Conservation (phyloP, 2,113 vertebrate genomes). For the Semnopithecus entellus region DNA sequence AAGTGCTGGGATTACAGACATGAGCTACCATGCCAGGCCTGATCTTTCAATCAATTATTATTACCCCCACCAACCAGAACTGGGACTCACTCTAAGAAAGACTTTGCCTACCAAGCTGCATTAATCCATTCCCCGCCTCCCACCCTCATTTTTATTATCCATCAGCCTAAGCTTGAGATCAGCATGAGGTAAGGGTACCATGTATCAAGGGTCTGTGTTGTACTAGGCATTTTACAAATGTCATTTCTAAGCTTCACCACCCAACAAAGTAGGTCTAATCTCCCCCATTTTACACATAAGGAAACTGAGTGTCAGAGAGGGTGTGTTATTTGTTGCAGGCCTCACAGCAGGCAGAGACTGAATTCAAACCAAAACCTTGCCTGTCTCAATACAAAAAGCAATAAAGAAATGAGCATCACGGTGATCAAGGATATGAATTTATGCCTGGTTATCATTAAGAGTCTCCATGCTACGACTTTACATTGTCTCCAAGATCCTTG, state of each 20-base stretch:
- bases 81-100: background rate
- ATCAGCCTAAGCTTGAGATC: background rate
- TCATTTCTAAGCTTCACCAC: background rate
- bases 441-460: background rate
- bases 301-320: constrained; percentile 20
- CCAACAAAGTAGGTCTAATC: background rate
- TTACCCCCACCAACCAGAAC: background rate
- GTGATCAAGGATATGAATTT: background rate
- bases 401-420: background rate
- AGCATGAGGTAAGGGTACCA: background rate
- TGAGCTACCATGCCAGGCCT: background rate
- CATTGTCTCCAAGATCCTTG: background rate
- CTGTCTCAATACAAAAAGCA: background rate
- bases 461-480: background rate
- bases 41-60: background rate
- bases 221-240: background rate
- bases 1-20: too few species aligned
- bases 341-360: background rate
- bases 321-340: background rate
- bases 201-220: background rate
- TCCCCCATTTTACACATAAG: constrained; percentile 21
- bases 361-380: background rate
- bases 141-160: background rate
- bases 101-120: background rate
- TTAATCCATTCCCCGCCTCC: background rate